Evolutionary conservation across 1,140 invertebrate species (phyloP).

Genomic region (Drosophila repletoides): DNA sequence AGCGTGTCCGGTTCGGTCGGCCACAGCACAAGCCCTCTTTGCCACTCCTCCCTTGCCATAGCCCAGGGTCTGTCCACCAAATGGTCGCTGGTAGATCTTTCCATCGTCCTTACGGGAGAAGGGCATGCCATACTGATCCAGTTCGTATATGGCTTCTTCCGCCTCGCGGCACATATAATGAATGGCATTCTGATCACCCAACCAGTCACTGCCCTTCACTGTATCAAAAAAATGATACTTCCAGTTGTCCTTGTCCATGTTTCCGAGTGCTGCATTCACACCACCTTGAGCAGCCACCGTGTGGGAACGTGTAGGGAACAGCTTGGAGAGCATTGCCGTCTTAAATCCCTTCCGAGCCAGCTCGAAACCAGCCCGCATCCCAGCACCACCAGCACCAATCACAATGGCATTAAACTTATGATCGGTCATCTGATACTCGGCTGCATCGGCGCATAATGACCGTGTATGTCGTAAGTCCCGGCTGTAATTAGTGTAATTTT

Average conservation of each 20-base stretch:
- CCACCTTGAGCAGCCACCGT: conserved; percentile 97
- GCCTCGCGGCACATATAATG: conserved; percentile 97
- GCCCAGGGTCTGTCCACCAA: conserved; percentile 93
- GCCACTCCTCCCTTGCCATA: conserved; percentile 93
- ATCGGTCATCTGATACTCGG: conserved; percentile 84
- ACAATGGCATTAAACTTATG: conserved; percentile 96
- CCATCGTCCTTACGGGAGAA: conserved; percentile 83
- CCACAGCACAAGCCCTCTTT: conserved; percentile 85
- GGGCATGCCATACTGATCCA: conserved; percentile 93
- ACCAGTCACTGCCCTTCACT: conserved; percentile 97
- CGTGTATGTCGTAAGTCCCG: not conserved
- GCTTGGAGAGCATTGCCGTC: conserved; percentile 95
- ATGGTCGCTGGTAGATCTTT: conserved; percentile 96
- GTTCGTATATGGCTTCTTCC: conserved; percentile 92
- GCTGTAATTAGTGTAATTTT: no score
- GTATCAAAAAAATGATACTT: conserved; percentile 97
- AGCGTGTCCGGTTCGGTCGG: conserved; percentile 95
- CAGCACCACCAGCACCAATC: conserved; percentile 96
- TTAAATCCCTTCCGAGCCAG: conserved; percentile 95
- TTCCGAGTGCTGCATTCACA: conserved; percentile 91
- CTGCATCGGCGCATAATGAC: no score
- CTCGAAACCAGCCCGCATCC: conserved; percentile 94
- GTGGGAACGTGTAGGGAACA: conserved; percentile 96
- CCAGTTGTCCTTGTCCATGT: conserved; percentile 94
- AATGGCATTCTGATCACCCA: conserved; percentile 97